These are phyloP conservation scores for Microchirus variegatus DNA, from an alignment of 2,797 vertebrate species.

Conservation along the genomic window DNA sequence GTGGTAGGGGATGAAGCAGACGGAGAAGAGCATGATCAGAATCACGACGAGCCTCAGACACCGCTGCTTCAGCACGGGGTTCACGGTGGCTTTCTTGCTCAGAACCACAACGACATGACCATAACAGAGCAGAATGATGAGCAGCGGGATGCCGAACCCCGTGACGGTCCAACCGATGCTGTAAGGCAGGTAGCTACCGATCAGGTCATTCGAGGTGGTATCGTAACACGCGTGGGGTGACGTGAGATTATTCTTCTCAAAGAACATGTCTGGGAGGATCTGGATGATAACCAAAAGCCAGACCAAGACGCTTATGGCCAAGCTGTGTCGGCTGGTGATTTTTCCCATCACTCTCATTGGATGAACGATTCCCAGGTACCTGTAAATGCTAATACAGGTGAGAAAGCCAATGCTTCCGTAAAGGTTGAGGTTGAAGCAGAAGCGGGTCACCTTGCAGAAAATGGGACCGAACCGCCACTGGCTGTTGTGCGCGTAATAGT, in stretches of 20 bases:
- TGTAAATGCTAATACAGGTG: constrained; percentile 86
- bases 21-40: constrained; percentile 79
- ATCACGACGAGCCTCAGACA: constrained; percentile 80
- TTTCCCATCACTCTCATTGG: constrained; percentile 79
- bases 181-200: constrained; percentile 70
- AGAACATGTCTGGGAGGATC: constrained; percentile 79
- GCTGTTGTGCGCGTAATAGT: constrained; percentile 75
- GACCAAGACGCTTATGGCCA: constrained; percentile 60
- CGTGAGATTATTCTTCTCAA: constrained; percentile 65
- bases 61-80: constrained; percentile 73
- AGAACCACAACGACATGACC: constrained; percentile 80
- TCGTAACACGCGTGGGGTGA: constrained; percentile 61
- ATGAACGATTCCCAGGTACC: constrained; percentile 86
- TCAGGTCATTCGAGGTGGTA: constrained; percentile 54
- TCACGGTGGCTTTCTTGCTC: constrained; percentile 65
- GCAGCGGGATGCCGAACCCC: constrained; percentile 78
- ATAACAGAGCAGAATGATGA: constrained; percentile 81
- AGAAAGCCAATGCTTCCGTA: constrained; percentile 88
- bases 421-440: constrained; percentile 86
- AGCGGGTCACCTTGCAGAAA: constrained; percentile 81
- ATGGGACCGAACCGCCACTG: constrained; percentile 78
- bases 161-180: constrained; percentile 69
- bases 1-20: constrained; percentile 87
- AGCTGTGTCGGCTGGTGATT: constrained; percentile 55
- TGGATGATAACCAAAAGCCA: constrained; percentile 79